Evolutionary conservation across 2,797 vertebrate species (phyloP).

Genomic region (Falco naumanni): DNA sequence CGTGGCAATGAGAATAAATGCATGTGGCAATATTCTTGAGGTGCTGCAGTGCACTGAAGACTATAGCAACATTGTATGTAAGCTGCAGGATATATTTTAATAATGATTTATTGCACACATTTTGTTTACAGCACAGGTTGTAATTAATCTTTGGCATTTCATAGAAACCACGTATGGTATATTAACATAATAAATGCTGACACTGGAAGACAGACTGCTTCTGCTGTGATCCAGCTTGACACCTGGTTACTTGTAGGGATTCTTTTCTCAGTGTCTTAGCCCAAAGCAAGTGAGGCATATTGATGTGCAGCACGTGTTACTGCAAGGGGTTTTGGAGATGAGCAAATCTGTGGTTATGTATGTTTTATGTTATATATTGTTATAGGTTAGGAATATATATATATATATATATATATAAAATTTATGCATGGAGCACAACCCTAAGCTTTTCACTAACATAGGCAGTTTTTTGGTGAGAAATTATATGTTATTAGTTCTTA

Average conservation of each 20-base stretch:
- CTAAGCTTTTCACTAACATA: not conserved
- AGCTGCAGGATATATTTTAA: not conserved
- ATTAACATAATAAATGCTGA: not conserved
- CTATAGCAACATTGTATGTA: not conserved
- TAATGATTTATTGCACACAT: not conserved
- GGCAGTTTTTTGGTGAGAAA: not conserved
- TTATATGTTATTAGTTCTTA: not conserved
- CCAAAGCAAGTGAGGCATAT: not conserved
- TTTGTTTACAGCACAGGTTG: not conserved
- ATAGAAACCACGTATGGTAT: not conserved
- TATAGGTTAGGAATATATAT: too few relatives aligned
- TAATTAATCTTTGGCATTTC: not conserved
- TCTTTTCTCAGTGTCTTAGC: not conserved
- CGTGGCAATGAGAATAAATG: not conserved
- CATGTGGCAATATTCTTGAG: not conserved
- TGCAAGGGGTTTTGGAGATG: not conserved
- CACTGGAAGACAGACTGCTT: not conserved
- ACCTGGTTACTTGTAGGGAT: not conserved
- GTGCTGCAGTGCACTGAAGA: not conserved
- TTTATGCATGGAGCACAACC: not conserved
- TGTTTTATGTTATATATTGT: too few relatives aligned
- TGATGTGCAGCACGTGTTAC: not conserved
- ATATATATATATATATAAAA: too few relatives aligned
- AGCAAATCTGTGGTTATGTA: not conserved
- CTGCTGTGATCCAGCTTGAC: not conserved